A percentile compares a stretch with the other conserved stretches of the same genome.
phyloP scores from a whole-genome alignment of 2,888 invertebrate species.

The Diogma glabrata region DNA sequence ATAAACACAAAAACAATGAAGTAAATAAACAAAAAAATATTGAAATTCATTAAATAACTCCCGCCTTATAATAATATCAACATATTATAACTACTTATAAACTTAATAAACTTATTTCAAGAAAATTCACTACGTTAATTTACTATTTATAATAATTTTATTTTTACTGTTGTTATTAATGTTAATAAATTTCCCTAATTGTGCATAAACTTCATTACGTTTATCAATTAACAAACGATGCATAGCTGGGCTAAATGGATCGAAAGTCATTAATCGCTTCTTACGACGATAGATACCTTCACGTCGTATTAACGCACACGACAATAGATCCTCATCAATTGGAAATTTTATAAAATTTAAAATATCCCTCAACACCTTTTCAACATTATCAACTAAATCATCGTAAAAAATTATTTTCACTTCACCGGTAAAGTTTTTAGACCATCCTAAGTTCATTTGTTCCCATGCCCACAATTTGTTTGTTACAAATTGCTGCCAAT shows the following conservation, averaged over 20 bases:
- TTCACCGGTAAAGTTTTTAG: constrained; percentile 54
- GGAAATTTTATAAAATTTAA: constrained; percentile 47
- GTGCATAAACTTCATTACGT: constrained; percentile 40
- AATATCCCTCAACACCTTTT: constrained; percentile 44
- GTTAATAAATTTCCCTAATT: constrained; percentile 24
- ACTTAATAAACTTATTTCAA: too few relatives aligned
- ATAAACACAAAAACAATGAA: too few relatives aligned
- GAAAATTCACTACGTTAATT: too few relatives aligned
- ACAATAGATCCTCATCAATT: constrained; percentile 41
- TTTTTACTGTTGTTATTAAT: background rate
- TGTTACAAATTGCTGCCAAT: constrained; percentile 59
- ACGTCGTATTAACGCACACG: constrained; percentile 46
- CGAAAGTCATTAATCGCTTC: constrained; percentile 52
- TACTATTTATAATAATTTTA: constrained; percentile 5
- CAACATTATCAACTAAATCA: constrained; percentile 48
- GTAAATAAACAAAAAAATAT: too few relatives aligned
- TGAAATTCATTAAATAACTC: too few relatives aligned
- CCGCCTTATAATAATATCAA: too few relatives aligned
- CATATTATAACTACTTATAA: too few relatives aligned
- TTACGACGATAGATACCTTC: constrained; percentile 64
- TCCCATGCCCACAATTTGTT: constrained; percentile 57
- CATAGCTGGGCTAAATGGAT: constrained; percentile 59
- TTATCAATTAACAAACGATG: constrained; percentile 37
- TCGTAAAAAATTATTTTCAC: constrained; percentile 62
- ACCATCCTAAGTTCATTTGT: constrained; percentile 56